Conservation (phyloP, 64 coral and sea anemone genomes). For the Stichodactyla helianthus region DNA sequence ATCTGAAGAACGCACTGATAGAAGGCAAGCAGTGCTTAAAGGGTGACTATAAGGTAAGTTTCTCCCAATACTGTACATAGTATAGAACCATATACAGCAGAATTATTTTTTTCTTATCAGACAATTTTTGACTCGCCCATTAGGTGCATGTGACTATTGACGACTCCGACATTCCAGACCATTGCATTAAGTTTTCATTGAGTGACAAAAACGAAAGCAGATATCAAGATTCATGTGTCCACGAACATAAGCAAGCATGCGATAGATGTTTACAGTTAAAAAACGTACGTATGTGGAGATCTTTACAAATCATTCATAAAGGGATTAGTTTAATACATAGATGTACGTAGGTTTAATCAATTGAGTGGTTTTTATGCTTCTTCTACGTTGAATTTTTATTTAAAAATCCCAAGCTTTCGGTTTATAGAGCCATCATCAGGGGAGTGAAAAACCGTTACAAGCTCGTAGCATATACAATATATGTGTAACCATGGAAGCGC, state of each 20-base stretch:
- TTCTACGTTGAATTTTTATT: too few species aligned
- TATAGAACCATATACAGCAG: background rate
- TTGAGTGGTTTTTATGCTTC: too few species aligned
- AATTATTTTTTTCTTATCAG: background rate
- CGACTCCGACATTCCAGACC: conserved; percentile 19
- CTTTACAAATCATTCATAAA: background rate
- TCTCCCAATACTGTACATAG: background rate
- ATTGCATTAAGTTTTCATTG: conserved; percentile 33
- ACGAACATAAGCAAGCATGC: conserved; percentile 24
- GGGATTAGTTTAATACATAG: too few species aligned
- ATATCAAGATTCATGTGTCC: conserved; percentile 28
- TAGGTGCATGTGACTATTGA: conserved; percentile 15
- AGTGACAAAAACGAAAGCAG: conserved; percentile 4
- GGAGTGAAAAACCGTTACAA: too few species aligned
- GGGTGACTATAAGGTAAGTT: conserved; percentile 16
- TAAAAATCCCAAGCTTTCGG: too few species aligned
- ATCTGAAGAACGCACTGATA: conserved; percentile 1
- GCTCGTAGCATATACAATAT: too few species aligned
- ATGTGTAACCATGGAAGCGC: too few species aligned
- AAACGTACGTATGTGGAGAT: conserved; percentile 24
- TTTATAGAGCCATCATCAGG: too few species aligned
- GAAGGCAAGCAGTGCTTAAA: background rate
- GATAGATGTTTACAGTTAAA: conserved; percentile 38
- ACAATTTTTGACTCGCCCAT: background rate
- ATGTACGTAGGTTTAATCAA: too few species aligned